These are phyloP conservation scores for Octopus bimaculoides DNA, from an alignment of 1,140 invertebrate genomes.

Conservation along the genomic window DNA sequence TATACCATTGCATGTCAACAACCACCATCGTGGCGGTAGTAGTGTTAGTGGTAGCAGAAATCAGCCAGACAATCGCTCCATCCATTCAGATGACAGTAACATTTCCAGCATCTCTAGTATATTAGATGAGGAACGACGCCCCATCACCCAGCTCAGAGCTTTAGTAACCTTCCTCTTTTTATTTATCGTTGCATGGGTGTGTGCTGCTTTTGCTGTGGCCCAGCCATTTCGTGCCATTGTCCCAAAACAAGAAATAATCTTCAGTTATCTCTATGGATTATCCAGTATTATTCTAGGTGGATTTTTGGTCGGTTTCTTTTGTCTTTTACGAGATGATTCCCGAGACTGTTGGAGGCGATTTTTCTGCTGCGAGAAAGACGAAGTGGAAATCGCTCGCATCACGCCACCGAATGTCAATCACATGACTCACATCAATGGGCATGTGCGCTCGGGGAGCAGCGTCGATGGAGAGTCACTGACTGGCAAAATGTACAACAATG, in stretches of 20 bases:
- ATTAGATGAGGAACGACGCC: slow-evolving; percentile 78
- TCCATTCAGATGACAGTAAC: slow-evolving; percentile 49
- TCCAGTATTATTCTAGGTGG: slow-evolving; percentile 71
- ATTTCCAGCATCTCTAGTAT: slow-evolving; percentile 66
- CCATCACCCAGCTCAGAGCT: slow-evolving; percentile 76
- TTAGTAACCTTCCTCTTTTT: slow-evolving; percentile 73
- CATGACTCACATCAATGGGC: slow-evolving; percentile 41
- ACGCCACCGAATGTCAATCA: slow-evolving; percentile 23
- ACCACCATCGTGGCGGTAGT: slow-evolving; percentile 48
- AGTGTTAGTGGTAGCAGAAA: slow-evolving; percentile 3
- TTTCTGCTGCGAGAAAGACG: slow-evolving; percentile 39
- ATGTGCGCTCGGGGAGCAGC: slow-evolving; percentile 40
- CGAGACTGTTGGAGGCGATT: slow-evolving; percentile 57
- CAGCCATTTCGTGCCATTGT: slow-evolving; percentile 57
- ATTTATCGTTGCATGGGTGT: slow-evolving; percentile 74
- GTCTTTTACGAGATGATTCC: slow-evolving; percentile 78
- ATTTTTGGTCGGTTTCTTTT: slow-evolving; percentile 85
- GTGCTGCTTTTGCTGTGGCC: slow-evolving; percentile 64
- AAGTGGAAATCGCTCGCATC: slow-evolving; percentile 22
- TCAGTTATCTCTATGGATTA: slow-evolving; percentile 74
- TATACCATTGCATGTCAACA: slow-evolving; percentile 8
- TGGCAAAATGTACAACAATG: slow-evolving; percentile 41
- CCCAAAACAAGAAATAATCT: slow-evolving; percentile 73
- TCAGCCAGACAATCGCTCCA: slow-evolving; percentile 14
- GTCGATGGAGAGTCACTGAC: slow-evolving; percentile 28